phyloP scores from a whole-genome alignment of 2,888 invertebrate species.

The Auanema sp. region DNA sequence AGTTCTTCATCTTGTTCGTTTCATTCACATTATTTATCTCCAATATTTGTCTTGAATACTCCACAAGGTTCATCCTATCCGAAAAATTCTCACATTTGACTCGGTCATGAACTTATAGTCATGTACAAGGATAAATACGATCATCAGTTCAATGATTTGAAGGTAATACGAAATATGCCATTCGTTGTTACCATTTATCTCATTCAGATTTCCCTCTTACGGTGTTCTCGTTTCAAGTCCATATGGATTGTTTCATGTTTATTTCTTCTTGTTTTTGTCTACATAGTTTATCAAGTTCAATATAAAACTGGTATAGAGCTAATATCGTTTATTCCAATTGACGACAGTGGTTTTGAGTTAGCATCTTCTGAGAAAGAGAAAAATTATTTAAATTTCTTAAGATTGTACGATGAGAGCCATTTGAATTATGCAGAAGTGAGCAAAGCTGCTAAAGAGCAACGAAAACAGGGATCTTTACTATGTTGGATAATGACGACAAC shows the following conservation, averaged over 20 bases:
- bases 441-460: constrained; percentile 29
- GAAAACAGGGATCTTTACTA: constrained; percentile 31
- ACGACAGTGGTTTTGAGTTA: constrained; percentile 46
- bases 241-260: background rate
- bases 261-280: constrained; percentile 13
- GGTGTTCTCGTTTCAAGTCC: background rate
- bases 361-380: background rate
- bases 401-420: constrained; percentile 33
- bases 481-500: constrained; percentile 50
- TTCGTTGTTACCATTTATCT: too few relatives aligned
- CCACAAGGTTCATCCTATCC: too few relatives aligned
- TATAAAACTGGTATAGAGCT: constrained; percentile 46
- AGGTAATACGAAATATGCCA: too few relatives aligned
- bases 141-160: too few relatives aligned
- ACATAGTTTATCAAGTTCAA: constrained; percentile 35
- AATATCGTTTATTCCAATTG: constrained; percentile 40
- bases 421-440: constrained; percentile 29
- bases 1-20: too few relatives aligned
- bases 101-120: too few relatives aligned
- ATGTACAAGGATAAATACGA: too few relatives aligned
- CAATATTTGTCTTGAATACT: too few relatives aligned
- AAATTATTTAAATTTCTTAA: constrained; percentile 15
- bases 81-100: too few relatives aligned
- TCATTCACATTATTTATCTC: too few relatives aligned
- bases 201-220: too few relatives aligned